Evolutionary conservation across 2,888 invertebrate species (phyloP), one percentile per base, ranked within the genome.

Genomic region (Lymantria monacha): DNA sequence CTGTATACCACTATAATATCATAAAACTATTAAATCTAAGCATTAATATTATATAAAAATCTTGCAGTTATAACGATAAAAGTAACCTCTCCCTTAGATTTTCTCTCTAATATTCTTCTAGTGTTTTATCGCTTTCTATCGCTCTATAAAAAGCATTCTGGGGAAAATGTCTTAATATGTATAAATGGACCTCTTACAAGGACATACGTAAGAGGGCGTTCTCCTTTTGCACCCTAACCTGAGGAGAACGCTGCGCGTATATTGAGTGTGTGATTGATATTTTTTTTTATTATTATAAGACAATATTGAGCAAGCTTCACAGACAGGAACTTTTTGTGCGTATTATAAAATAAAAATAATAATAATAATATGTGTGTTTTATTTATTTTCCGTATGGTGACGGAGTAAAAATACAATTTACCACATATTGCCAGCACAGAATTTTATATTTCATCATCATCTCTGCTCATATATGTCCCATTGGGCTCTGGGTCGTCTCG

Each of bases 301-400:
- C 1, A 33, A 33, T 33, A 33, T n/a, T n/a, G n/a, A 33, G 33
- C 1, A 5, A 33, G 10, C 10, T 33, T 33, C 9, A 10, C 33
- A 33, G 5, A 10, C 33, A 33, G 9, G 33, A 33, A 22, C 10
- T 33, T 1, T 33, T 1, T 33, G 30, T 33, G 1, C 33, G 1
- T 33, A 8, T 7, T 31, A 46, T 41, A 30, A 46, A 46, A 41
- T 15, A 41, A 41, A 41, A 46, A 38, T 15, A 41, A 46, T n/a
- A 31, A 31, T 22, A 38, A 30, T 15, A 15, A 5, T 1, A 10
- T 33, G 33, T 33, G 33, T 10, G 33, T 33, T 33, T 33, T 33
- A 33, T 33, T 33, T 33, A 10, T 30, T 30, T 30, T 30, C n/a
- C n/a, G n/a, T n/a, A n/a, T n/a, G n/a, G n/a, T n/a, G n/a, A n/a